Conservation (phyloP, 92 coral and sea anemone species). For the Palythoa caribaeorum region DNA sequence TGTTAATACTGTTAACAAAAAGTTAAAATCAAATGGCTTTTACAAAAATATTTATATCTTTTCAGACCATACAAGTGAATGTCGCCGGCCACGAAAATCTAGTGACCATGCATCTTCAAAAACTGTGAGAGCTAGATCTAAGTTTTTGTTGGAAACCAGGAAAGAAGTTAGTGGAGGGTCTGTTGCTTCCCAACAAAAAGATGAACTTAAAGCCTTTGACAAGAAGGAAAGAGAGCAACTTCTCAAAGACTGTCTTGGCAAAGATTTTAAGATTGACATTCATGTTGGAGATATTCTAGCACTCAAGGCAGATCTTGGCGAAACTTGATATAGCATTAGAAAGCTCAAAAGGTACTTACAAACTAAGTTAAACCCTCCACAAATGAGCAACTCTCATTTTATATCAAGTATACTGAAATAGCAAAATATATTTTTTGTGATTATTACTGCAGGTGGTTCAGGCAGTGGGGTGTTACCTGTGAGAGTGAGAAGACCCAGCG, state of each 20-base stretch:
- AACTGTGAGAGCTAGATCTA: conserved; percentile 3
- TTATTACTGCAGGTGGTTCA: conserved; percentile 13
- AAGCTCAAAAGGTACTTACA: background rate
- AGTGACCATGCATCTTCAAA: conserved; percentile 30
- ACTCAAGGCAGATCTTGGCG: background rate
- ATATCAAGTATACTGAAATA: background rate
- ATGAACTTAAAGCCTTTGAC: conserved; percentile 34
- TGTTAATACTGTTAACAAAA: background rate
- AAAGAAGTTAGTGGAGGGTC: conserved; percentile 15
- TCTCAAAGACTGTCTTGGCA: conserved; percentile 46
- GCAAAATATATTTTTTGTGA: background rate
- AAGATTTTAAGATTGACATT: conserved; percentile 10
- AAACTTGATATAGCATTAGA: background rate
- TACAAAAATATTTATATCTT: background rate
- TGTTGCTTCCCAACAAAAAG: background rate
- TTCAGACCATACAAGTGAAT: conserved; percentile 27
- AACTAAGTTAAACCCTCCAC: background rate
- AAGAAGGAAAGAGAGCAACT: conserved; percentile 46
- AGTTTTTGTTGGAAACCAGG: background rate
- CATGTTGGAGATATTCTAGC: conserved; percentile 9
- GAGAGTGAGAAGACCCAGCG: conserved; percentile 13
- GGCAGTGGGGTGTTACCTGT: conserved; percentile 19
- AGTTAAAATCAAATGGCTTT: background rate
- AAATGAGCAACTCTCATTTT: background rate
- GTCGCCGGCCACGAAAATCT: conserved; percentile 25